phyloP scores from a whole-genome alignment of 2,797 vertebrate species.

The Lacerta bilineata region DNA sequence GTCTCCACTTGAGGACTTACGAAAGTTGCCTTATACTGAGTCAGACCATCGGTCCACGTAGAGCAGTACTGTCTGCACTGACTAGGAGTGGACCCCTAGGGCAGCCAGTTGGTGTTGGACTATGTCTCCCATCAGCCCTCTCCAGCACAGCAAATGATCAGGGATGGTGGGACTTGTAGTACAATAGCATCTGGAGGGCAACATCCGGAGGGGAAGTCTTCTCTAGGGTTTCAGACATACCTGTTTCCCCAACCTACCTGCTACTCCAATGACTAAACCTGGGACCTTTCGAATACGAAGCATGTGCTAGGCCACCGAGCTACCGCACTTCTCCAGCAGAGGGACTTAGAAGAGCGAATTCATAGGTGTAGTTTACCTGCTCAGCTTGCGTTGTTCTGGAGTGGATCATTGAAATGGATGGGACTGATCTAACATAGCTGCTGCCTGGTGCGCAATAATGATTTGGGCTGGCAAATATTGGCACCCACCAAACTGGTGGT shows the following conservation, averaged over 20 bases:
- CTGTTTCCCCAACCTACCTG: neutral
- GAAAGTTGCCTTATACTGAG: no score
- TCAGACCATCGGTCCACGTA: no score
- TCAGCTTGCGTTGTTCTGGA: neutral
- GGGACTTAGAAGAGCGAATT: neutral
- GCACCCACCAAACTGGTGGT: neutral
- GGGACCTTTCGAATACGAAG: neutral
- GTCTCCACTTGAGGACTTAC: no score
- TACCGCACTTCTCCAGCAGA: neutral
- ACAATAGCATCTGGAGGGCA: no score
- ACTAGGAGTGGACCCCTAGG: no score
- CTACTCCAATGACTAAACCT: neutral
- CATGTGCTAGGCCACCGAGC: neutral
- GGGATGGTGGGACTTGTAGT: no score
- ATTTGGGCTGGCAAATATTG: slow-evolving; percentile 17
- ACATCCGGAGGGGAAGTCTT: no score
- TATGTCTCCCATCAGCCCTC: no score
- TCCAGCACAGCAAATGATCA: no score
- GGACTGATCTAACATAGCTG: neutral
- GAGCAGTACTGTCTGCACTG: no score
- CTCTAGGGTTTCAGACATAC: neutral
- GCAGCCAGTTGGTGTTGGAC: no score
- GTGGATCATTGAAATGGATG: neutral
- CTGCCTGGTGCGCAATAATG: neutral
- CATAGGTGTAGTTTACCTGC: neutral